phyloP scores from a whole-genome alignment of 2,888 invertebrate genomes.

The Boloria euphrosyne region DNA sequence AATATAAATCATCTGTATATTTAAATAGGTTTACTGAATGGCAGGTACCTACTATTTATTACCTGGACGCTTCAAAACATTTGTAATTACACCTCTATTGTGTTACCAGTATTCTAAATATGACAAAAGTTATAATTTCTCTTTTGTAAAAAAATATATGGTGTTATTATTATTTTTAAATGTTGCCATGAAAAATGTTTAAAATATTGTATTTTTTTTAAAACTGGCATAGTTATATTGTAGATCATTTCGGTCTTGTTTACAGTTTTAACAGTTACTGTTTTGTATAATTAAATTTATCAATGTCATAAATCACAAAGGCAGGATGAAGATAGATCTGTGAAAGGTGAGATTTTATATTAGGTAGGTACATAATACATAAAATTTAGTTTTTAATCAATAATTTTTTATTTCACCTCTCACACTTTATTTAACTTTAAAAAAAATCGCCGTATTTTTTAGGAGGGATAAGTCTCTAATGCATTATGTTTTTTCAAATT shows the following conservation, averaged over 20 bases:
- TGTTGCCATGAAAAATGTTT: no score
- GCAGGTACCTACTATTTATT: slow-evolving; percentile 14
- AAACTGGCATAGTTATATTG: no score
- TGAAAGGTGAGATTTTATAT: not conserved
- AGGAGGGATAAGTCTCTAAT: no score
- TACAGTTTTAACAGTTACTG: no score
- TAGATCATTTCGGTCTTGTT: no score
- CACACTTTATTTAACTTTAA: no score
- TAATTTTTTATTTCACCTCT: no score
- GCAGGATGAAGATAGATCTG: not conserved
- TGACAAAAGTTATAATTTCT: not conserved
- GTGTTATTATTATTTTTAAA: not conserved
- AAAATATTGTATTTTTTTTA: no score
- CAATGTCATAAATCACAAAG: not conserved
- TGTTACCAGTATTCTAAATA: slow-evolving; percentile 4
- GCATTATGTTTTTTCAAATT: no score
- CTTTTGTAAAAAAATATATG: slow-evolving; percentile 1
- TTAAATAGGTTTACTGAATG: slow-evolving; percentile 3
- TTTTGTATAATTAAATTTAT: not conserved
- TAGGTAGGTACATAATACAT: no score
- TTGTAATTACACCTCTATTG: slow-evolving; percentile 13
- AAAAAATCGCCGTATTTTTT: no score
- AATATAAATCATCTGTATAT: slow-evolving; percentile 1
- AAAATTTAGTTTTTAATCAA: no score
- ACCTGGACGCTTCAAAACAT: slow-evolving; percentile 6